Conservation (phyloP, 2,888 invertebrate species). For the Adelognathus sp. region DNA sequence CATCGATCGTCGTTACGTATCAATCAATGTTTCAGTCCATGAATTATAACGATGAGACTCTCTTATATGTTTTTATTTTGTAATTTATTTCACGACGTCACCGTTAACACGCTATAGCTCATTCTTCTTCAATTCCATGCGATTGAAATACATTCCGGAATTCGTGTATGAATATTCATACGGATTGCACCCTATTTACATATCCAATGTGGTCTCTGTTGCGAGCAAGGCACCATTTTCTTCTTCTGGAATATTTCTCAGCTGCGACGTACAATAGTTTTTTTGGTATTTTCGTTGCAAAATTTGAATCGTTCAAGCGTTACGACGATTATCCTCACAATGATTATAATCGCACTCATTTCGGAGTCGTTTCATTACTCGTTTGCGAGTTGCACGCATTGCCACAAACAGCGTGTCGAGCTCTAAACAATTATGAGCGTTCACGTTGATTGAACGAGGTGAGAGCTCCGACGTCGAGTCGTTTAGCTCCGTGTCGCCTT, state of each 20-base stretch:
- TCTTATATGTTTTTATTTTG: neutral
- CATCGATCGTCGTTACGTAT: neutral
- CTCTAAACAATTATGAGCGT: conserved; percentile 34
- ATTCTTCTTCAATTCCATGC: neutral
- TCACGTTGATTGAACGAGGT: conserved; percentile 32
- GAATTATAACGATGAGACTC: neutral
- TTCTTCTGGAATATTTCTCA: too few relatives aligned
- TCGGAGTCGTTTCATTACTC: neutral
- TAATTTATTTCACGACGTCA: too few relatives aligned
- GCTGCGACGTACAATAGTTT: too few relatives aligned
- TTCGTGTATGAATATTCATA: conserved; percentile 21
- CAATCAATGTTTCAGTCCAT: neutral
- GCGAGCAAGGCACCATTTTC: neutral
- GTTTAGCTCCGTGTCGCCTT: conserved; percentile 69
- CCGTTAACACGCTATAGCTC: too few relatives aligned
- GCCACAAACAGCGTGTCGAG: neutral
- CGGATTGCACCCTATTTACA: neutral
- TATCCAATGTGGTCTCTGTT: neutral
- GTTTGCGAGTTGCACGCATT: neutral
- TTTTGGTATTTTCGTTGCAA: too few relatives aligned
- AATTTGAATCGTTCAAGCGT: too few relatives aligned
- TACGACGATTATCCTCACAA: neutral
- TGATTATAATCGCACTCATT: neutral
- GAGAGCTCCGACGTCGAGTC: conserved; percentile 35
- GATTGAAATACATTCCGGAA: neutral